These are phyloP conservation scores for Mesochorus sp. DNA, from an alignment of 2,888 invertebrate species.

Conservation along the genomic window DNA sequence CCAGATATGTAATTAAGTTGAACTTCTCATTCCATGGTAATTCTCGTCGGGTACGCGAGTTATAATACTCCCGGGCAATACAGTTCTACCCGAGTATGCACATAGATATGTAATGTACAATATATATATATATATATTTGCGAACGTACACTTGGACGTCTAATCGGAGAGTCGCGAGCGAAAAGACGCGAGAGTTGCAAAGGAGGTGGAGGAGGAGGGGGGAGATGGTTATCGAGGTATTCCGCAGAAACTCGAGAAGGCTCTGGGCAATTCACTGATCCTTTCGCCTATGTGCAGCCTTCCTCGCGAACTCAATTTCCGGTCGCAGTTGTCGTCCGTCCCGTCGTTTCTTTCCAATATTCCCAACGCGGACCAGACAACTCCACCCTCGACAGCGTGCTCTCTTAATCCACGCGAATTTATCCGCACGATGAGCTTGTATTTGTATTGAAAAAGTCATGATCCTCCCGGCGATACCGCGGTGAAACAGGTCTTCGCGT, in stretches of 20 bases:
- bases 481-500: slow-evolving; percentile 8
- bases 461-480: too few species aligned
- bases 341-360: neutral
- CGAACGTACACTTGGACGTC: neutral
- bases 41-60: slow-evolving; percentile 20
- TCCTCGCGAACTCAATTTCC: slow-evolving; percentile 25
- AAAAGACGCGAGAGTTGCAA: neutral
- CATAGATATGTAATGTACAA: neutral
- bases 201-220: too few species aligned
- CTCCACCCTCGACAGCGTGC: too few species aligned
- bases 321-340: neutral
- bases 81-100: neutral
- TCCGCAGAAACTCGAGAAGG: slow-evolving; percentile 47
- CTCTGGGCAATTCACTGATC: slow-evolving; percentile 33
- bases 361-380: neutral
- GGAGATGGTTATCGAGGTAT: slow-evolving; percentile 45
- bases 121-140: slow-evolving; percentile 15
- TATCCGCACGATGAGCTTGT: too few species aligned
- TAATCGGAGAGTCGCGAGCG: neutral
- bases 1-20: slow-evolving; percentile 46
- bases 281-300: neutral
- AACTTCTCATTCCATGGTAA: neutral
- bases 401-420: too few species aligned
- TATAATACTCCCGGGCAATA: slow-evolving; percentile 1
- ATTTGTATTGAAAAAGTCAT: too few species aligned